Base-by-base conservation (phyloP, 2,113 vertebrate genomes). In the Echinops telfairi region DNA sequence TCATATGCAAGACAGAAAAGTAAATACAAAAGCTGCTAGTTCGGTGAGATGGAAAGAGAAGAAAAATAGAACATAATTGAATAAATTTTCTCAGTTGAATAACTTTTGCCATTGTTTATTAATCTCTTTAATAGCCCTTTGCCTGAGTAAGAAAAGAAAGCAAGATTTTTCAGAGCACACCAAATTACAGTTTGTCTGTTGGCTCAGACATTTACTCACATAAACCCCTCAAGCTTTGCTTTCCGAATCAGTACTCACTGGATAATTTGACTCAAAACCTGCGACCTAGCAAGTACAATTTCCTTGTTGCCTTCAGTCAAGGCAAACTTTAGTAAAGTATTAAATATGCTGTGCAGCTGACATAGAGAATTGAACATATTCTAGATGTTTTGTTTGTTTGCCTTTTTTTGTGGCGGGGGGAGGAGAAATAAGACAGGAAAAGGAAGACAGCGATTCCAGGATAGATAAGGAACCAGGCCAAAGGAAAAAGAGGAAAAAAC, bases 101-200 rank as follows among this genome's bases (percentile, higher is more conserved):
- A 92, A 76, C 31, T 88, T 79, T 85, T 43, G 64, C 33, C 7
- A 23, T 22, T 77, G 4, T 77, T 79, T 92, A 90, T 85, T 90
- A 78, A 93, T 93, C 86, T 93, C 16, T 88, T 93, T 82, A 94
- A 75, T 60, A 85, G 27, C 27, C 22, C 78, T 91, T 83, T 92
- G 58, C 17, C 25, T 66, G 53, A 76, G 81, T 29, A 92, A 88
- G 25, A 17, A 85, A 68, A 94, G 83, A 57, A 20, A 84, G 76
- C 33, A 78, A 62, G 27, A 80, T 82, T 92, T 88, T 92, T 89
- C 78, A 85, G 60, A 78, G 40, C 12, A 66, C 73, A 85, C 40
- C 89, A 92, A 95, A 38, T 78, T 88, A 75, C 31, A 60, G 0
- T 75, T 94, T 40, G 88, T 86, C 62, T 62, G 3, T 88, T 93